phyloP scores from a whole-genome alignment of 2,888 invertebrate species.

The Drosophila colorata region DNA sequence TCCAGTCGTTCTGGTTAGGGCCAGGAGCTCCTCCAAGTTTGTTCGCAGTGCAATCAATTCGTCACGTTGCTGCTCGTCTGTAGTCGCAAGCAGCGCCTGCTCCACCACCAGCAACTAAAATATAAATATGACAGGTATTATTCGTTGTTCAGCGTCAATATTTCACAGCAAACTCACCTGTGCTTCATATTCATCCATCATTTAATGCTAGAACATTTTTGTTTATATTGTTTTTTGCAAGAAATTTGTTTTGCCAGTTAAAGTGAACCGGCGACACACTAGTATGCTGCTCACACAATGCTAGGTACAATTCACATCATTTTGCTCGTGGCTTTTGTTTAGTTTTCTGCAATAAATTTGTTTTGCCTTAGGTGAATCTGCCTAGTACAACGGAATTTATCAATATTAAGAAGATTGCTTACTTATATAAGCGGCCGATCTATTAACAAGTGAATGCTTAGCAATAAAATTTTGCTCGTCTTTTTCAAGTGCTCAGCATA shows the following conservation, averaged over 20 bases:
- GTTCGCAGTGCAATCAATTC: slow-evolving; percentile 88
- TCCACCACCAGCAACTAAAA: slow-evolving; percentile 88
- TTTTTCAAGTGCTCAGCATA: not conserved
- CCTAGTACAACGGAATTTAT: too few species aligned
- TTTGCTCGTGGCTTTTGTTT: too few species aligned
- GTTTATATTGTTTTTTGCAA: slow-evolving; percentile 12
- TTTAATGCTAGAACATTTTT: slow-evolving; percentile 28
- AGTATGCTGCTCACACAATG: slow-evolving; percentile 18
- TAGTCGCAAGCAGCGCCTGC: slow-evolving; percentile 86
- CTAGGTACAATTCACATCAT: too few species aligned
- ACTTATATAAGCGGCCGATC: not conserved
- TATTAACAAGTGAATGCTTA: not conserved
- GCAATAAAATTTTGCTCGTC: not conserved
- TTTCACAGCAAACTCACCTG: slow-evolving; percentile 57
- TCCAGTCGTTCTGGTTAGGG: slow-evolving; percentile 87
- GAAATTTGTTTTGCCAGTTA: slow-evolving; percentile 6
- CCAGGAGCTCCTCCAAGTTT: slow-evolving; percentile 89
- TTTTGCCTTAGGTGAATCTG: too few species aligned
- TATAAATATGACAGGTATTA: not conserved
- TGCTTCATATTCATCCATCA: slow-evolving; percentile 74
- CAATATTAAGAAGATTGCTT: not conserved
- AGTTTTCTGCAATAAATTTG: too few species aligned
- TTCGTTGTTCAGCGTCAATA: not conserved
- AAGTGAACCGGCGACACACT: slow-evolving; percentile 1
- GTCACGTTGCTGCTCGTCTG: slow-evolving; percentile 86